A percentile compares a stretch with the other conserved stretches of the same genome.
Evolutionary conservation across 2,797 vertebrate genomes (phyloP).

Genomic region (Urophycis tenuis): DNA sequence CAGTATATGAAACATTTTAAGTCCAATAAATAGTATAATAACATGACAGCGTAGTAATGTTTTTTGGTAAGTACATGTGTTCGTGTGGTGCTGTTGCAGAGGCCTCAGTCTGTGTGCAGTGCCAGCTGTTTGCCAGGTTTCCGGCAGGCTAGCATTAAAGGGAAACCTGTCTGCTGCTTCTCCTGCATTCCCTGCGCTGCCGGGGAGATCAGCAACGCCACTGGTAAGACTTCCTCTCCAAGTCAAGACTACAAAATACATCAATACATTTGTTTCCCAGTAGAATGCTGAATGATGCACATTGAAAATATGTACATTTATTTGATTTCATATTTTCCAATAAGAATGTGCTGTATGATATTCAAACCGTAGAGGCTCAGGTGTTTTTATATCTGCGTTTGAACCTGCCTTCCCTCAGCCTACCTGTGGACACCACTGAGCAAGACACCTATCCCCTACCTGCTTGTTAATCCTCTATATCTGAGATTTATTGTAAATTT

Average conservation of each 20-base stretch:
- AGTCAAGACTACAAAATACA: not conserved
- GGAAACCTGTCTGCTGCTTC: conserved; percentile 70
- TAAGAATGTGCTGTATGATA: not conserved
- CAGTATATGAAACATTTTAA: not conserved
- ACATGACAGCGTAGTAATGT: not conserved
- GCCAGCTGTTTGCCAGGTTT: conserved; percentile 65
- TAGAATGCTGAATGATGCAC: not conserved
- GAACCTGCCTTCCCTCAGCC: not conserved
- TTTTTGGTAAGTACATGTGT: not conserved
- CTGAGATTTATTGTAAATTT: not conserved
- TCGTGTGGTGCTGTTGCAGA: conserved; percentile 52
- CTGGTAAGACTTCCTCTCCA: conserved; percentile 49
- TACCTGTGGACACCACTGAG: not conserved
- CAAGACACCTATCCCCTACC: not conserved
- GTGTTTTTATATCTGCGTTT: not conserved
- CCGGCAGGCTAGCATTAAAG: conserved; percentile 63
- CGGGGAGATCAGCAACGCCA: conserved; percentile 67
- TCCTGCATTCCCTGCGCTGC: conserved; percentile 64
- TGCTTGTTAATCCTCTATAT: not conserved
- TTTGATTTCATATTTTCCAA: not conserved
- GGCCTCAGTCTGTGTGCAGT: conserved; percentile 66
- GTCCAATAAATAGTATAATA: not conserved
- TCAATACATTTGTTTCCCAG: not conserved
- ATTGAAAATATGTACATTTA: not conserved
- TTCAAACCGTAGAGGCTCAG: not conserved